These are phyloP conservation scores for Drosophila quinaria DNA, from an alignment of 2,888 invertebrate species.

Conservation along the genomic window DNA sequence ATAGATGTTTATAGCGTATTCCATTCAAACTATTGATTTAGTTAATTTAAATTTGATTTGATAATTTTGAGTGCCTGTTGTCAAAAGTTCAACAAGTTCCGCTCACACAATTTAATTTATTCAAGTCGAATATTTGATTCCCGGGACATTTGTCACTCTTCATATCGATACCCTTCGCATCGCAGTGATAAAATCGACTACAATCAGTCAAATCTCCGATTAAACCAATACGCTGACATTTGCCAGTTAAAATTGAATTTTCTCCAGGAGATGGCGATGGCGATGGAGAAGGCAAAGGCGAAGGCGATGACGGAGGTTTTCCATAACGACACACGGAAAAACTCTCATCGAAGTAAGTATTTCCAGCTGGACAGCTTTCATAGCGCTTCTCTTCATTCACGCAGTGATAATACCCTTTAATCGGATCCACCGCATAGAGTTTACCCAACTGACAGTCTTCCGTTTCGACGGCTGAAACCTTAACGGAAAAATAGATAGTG, in stretches of 20 bases:
- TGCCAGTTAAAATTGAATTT: not conserved
- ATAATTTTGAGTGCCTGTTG: not conserved
- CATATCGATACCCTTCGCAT: conserved; percentile 49
- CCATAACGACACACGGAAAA: conserved; percentile 46
- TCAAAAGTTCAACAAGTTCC: conserved; percentile 48
- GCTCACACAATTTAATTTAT: conserved; percentile 31
- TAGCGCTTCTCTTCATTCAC: conserved; percentile 3
- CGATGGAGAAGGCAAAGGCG: not conserved
- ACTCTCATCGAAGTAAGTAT: conserved; percentile 43
- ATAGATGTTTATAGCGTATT: too few relatives aligned
- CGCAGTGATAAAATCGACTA: conserved; percentile 78
- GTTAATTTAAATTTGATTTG: not conserved
- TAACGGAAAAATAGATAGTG: not conserved
- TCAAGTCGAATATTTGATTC: conserved; percentile 38
- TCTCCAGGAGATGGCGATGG: not conserved
- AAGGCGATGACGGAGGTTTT: not conserved
- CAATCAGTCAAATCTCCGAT: conserved; percentile 76
- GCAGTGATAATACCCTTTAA: conserved; percentile 36
- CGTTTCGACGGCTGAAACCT: not conserved
- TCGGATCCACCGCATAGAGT: conserved; percentile 30
- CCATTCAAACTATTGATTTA: not conserved
- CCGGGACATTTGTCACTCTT: conserved; percentile 36
- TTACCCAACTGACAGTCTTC: conserved; percentile 19
- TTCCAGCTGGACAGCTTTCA: conserved; percentile 19
- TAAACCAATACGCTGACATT: conserved; percentile 64